Evolutionary conservation across 2,888 invertebrate genomes (phyloP), one percentile per base, ranked within the genome.

Genomic region (Marasmarcha lunaedactyla): DNA sequence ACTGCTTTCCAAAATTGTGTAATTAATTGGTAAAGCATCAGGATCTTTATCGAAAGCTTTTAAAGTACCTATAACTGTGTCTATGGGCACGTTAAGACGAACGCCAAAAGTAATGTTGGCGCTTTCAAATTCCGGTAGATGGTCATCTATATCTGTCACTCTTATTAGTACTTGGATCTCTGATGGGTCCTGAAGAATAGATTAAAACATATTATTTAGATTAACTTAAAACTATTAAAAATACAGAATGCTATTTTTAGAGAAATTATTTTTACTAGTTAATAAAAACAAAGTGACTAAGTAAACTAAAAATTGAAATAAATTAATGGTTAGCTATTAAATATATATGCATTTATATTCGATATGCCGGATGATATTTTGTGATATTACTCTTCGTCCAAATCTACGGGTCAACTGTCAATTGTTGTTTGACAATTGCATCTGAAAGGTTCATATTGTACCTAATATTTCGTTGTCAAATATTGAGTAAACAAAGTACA

Each of bases 61-160:
- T 2, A 92, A 63, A 0, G 87, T 88, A 0, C 89, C 86, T 20
- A 93, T 84, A 11, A 88, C 79, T 0, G 91, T 90, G 45, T 92
- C 91, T 15, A 91, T 84, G 1, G 91, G 90, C 0, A 91, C 89
- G 57, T 91, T 92, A 1, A 91, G 76, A 33, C 91, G 84, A 0
- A 93, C 91, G 1, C 92, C 92, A 4, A 92, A 71, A 0, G 91
- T 90, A 44, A 88, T 67, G 45, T 88, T 86, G 2, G 86, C 78
- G 14, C 81, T 84, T 30, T 77, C 78, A 44, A 93, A 93, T 47
- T 85, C 71, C 0, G 92, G 92, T 26, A 88, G 63, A 57, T 93
- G 92, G 50, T 93, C 93, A 51, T 93, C 92, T 12, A 91, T 83
- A 48, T 93, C 93, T 1, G 86, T 46, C 0, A 93, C 71, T 54